A percentile compares a stretch with the other conserved stretches of the same genome.
Conservation (phyloP, 2,888 invertebrate species). For the Smittia sp. region DNA sequence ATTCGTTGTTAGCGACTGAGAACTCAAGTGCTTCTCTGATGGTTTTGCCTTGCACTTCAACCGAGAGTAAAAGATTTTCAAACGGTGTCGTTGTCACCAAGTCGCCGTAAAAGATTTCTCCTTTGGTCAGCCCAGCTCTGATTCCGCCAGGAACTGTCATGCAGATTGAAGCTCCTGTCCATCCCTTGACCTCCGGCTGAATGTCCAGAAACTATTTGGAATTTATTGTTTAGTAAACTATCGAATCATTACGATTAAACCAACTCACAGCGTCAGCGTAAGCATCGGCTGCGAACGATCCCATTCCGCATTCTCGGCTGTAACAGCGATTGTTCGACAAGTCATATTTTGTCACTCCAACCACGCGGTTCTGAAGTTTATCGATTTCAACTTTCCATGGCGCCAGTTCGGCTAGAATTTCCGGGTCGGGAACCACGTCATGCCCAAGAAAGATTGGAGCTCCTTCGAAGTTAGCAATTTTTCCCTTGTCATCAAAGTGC, state of each 20-base stretch:
- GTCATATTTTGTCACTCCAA: slow-evolving; percentile 61
- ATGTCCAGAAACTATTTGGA: slow-evolving; percentile 44
- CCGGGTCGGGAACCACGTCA: slow-evolving; percentile 61
- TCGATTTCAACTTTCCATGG: slow-evolving; percentile 62
- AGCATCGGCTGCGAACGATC: slow-evolving; percentile 70
- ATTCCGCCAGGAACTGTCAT: slow-evolving; percentile 68
- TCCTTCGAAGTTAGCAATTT: slow-evolving; percentile 66
- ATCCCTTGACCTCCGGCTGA: slow-evolving; percentile 53
- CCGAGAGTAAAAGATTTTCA: slow-evolving; percentile 68
- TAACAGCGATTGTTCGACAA: slow-evolving; percentile 59
- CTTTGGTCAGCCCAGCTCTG: slow-evolving; percentile 65
- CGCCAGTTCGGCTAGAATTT: slow-evolving; percentile 57
- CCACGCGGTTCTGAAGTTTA: slow-evolving; percentile 54
- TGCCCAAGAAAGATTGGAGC: slow-evolving; percentile 66
- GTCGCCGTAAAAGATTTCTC: slow-evolving; percentile 66
- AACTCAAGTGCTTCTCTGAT: slow-evolving; percentile 63
- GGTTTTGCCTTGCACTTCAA: slow-evolving; percentile 66
- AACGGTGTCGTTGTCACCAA: slow-evolving; percentile 72
- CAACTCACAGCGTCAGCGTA: slow-evolving; percentile 60
- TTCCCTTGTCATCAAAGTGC: slow-evolving; percentile 65
- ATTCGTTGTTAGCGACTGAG: slow-evolving; percentile 51
- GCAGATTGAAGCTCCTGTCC: slow-evolving; percentile 68
- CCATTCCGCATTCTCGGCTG: slow-evolving; percentile 68
- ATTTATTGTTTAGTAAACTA: neutral
- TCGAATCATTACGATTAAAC: neutral